Evolutionary conservation across 2,888 invertebrate genomes (phyloP), one percentile per base, ranked within the genome.

Genomic region (Biston betularia): DNA sequence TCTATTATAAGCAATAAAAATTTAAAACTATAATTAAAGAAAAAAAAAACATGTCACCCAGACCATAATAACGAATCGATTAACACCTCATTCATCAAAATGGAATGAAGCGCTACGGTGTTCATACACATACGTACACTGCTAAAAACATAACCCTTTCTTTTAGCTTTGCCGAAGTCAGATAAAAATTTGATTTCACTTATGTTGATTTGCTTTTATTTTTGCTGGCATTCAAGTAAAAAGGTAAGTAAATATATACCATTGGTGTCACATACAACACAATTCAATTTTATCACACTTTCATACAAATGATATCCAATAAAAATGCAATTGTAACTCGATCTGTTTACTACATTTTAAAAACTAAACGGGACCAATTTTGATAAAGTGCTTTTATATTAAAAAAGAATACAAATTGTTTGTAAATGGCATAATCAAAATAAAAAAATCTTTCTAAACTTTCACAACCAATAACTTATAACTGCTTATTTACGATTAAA

Each of bases 401-500:
- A 24, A 24, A 24, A 24, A 24, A 24, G 1, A 24, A 24, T 24
- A 3, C 24, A 24, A 38, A 38, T 10, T 6, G 44, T 44, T 44
- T 12, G 44, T 5, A 44, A 44, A 48, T 48, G 10, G 15, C 15
- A 46, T n/a, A 34, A 8, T 11, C 12, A 35, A 52, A 14, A 7
- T 34, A 3, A 24, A 48, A 33, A 24, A 14, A 24, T 48, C 11
- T 11, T 5, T 48, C 24, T 35, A 6, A 3, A 9, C 3, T 34
- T 50, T 11, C 0, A 11, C 14, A 9, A 10, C 35, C 14, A 24
- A 24, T 15, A 38, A 38, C 9, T 53, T 7, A n/a, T 33, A 42
- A 42, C 5, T 7, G 54, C 33, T 54, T 54, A 54, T 12, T 42
- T 54, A 42, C 33, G n/a, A 54, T 10, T 62, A 59, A 54, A 65